phyloP scores from a whole-genome alignment of 2,888 invertebrate species.

The Coenonympha glycerion region DNA sequence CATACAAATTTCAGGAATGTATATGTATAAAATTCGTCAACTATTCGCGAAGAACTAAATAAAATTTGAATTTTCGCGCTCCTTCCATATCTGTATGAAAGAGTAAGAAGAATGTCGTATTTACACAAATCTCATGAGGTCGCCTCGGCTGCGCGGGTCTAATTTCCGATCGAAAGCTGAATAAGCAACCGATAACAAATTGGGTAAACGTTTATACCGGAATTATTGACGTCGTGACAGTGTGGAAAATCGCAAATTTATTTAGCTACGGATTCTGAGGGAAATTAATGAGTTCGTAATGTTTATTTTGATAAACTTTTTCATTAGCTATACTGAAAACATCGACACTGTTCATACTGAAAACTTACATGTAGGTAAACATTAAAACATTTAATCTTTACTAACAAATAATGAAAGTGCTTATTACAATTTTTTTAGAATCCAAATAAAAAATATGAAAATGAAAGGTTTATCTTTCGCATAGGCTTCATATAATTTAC shows the following conservation, averaged over 20 bases:
- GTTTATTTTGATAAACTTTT: neutral
- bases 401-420: too few relatives aligned
- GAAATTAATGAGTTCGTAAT: neutral
- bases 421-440: too few relatives aligned
- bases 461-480: too few relatives aligned
- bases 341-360: neutral
- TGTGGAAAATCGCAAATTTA: conserved; percentile 16
- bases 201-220: conserved; percentile 44
- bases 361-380: neutral
- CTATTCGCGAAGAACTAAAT: too few relatives aligned
- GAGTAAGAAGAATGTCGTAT: conserved; percentile 55
- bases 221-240: conserved; percentile 30
- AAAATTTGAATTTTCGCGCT: too few relatives aligned
- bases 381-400: too few relatives aligned
- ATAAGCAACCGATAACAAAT: conserved; percentile 57
- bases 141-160: conserved; percentile 46
- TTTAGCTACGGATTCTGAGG: conserved; percentile 2
- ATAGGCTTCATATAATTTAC: too few relatives aligned
- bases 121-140: conserved; percentile 59
- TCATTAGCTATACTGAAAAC: neutral
- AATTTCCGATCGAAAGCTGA: conserved; percentile 58
- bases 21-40: too few relatives aligned
- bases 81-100: too few relatives aligned
- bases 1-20: too few relatives aligned
- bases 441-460: too few relatives aligned